These are phyloP conservation scores for Oikopleura dioica DNA, from an alignment of 23 tunicate genomes.

Conservation along the genomic window DNA sequence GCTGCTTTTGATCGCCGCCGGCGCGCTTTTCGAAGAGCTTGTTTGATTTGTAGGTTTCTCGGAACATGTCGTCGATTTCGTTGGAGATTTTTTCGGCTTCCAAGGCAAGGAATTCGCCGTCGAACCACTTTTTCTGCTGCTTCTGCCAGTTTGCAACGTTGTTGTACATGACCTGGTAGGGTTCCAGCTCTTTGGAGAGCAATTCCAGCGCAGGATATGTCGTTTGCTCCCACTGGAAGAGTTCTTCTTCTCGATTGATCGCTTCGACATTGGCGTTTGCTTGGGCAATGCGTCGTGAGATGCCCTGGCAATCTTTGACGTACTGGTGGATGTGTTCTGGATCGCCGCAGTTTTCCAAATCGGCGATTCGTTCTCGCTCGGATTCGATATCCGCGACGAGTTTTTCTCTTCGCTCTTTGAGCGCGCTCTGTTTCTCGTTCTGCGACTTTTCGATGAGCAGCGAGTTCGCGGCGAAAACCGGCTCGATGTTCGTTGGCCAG, in stretches of 20 bases:
- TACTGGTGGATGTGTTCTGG: constrained; percentile 78
- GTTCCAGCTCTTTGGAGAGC: constrained; percentile 39
- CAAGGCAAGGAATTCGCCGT: constrained; percentile 76
- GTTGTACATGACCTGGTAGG: constrained; percentile 47
- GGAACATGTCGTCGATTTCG: constrained; percentile 89
- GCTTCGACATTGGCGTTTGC: constrained; percentile 16
- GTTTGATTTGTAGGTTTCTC: constrained; percentile 72
- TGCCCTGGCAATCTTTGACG: constrained; percentile 50
- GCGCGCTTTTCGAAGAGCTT: constrained; percentile 14
- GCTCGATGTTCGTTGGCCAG: background rate
- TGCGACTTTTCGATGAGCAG: constrained; percentile 65
- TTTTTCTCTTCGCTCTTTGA: constrained; percentile 43
- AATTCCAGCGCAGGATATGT: constrained; percentile 53
- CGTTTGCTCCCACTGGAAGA: constrained; percentile 80
- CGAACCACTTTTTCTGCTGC: constrained; percentile 51
- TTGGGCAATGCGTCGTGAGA: constrained; percentile 45
- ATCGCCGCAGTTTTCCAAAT: constrained; percentile 75
- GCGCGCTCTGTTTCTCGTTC: constrained; percentile 53
- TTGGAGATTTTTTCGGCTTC: constrained; percentile 78
- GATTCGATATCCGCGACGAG: constrained; percentile 61
- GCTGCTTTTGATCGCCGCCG: constrained; percentile 19
- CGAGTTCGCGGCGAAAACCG: background rate
- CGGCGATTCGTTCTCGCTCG: constrained; percentile 35
- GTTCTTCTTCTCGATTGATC: constrained; percentile 44
- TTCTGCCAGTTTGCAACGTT: constrained; percentile 66